Evolutionary conservation across 37 sponge, comb jelly and placozoan genomes (phyloP), one percentile per base, ranked within the genome.

Genomic region (Cliona cf. orientalis): DNA sequence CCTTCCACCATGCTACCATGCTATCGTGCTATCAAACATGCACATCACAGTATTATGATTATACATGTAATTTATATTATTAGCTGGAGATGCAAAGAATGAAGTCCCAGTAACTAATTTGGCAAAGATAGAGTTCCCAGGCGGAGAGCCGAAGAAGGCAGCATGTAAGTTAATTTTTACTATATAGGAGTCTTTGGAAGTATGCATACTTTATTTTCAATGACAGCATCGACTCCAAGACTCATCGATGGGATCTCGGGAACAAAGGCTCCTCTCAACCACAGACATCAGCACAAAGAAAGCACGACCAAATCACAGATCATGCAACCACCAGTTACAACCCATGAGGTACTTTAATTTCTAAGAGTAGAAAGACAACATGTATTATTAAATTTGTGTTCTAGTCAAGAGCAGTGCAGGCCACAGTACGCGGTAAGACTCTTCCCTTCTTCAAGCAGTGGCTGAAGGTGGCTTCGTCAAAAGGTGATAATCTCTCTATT

Each of bases 31-130:
- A 61, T 5, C 63, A 28, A 61, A 61, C 14, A 61, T 7, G 26
- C 6, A 31, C 19, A 5, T 61, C 39, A 34, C 60, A 58, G 38
- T 36, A 21, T 34, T 21, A 5, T 73, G 5, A 34, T 58, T 25
- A 11, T 72, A 4, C 1, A 49, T 25, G 33, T n/a, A 49, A 44
- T 57, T 25, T 77, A 5, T 46, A 32, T 26, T 3, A 45, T 23
- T 32, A 88, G 89, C 82, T 81, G 89, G 89, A 31, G 83, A 70
- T 69, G 72, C 60, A 3, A 66, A 42, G 61, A 66, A 68, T 61
- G 78, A 82, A 60, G 88, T 87, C 5, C 70, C 82, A 69, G 44
- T 88, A 19, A 88, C 89, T 1, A 88, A 88, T 42, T 33, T 88
- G 17, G 82, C 89, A 37, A 88, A 75, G 44, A 82, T 82, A 1